Percentiles rank a stretch among this genome's conserved stretches.
These are phyloP conservation scores for Drosophila falleni DNA, from an alignment of 2,888 invertebrate species.

Conservation along the genomic window DNA sequence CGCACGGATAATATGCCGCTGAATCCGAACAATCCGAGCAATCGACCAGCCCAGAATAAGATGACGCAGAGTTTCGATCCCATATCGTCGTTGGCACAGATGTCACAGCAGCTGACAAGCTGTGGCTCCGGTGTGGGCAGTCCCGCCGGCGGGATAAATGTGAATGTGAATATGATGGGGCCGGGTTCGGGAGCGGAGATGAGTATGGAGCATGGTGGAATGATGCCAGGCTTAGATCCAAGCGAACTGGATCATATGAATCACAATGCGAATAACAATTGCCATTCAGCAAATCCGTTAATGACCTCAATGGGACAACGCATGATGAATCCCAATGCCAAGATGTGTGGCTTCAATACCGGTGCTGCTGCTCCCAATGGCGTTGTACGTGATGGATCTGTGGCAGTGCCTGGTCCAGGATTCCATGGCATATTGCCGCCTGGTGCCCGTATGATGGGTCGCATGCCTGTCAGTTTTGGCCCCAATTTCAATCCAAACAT, in stretches of 20 bases:
- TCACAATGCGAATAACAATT: slow-evolving; percentile 63
- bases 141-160: slow-evolving; percentile 70
- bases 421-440: slow-evolving; percentile 80
- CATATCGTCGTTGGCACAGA: slow-evolving; percentile 96
- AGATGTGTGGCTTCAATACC: slow-evolving; percentile 86
- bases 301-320: slow-evolving; percentile 86
- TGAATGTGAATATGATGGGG: slow-evolving; percentile 64
- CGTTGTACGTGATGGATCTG: slow-evolving; percentile 67
- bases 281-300: slow-evolving; percentile 82
- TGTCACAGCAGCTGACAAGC: slow-evolving; percentile 96
- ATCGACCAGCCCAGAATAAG: slow-evolving; percentile 87
- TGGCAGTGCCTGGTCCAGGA: slow-evolving; percentile 39
- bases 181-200: slow-evolving; percentile 64
- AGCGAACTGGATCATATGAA: slow-evolving; percentile 81
- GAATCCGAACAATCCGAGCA: slow-evolving; percentile 87
- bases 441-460: slow-evolving; percentile 88
- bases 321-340: slow-evolving; percentile 89
- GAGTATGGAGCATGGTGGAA: slow-evolving; percentile 71
- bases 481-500: slow-evolving; percentile 90
- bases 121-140: slow-evolving; percentile 86
- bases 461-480: slow-evolving; percentile 88
- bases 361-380: slow-evolving; percentile 52
- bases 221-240: slow-evolving; percentile 83
- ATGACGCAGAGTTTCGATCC: slow-evolving; percentile 93
- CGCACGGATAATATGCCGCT: slow-evolving; percentile 88